Evolutionary conservation across 1,140 invertebrate genomes (phyloP).

Genomic region (Gonioctena quinquepunctata): DNA sequence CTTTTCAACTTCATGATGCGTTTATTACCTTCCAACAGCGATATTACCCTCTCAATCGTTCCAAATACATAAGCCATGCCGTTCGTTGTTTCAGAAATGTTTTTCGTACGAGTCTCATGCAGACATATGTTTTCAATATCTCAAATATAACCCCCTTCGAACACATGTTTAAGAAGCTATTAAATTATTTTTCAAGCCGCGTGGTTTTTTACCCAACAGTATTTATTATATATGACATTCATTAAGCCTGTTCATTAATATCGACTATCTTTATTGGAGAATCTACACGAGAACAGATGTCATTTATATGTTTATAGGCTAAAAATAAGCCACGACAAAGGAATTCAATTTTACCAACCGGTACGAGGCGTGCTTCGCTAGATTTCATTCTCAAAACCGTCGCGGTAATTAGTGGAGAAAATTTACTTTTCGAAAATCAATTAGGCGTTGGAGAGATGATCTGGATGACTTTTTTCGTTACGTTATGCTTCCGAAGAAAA

Average conservation of each 20-base stretch:
- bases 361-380: background rate
- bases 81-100: background rate
- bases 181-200: constrained; percentile 24
- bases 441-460: background rate
- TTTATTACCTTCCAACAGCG: background rate
- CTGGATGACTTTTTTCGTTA: background rate
- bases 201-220: constrained; percentile 15
- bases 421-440: background rate
- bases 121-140: constrained; percentile 35
- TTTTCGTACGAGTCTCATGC: background rate
- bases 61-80: background rate
- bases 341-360: constrained; percentile 12
- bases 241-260: constrained; percentile 26
- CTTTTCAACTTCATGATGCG: background rate
- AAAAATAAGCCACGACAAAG: constrained; percentile 20
- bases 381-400: constrained; percentile 16
- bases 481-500: background rate
- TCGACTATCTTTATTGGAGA: constrained; percentile 24
- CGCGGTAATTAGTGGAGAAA: background rate
- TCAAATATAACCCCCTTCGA: constrained; percentile 25
- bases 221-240: constrained; percentile 25
- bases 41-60: background rate
- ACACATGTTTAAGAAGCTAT: constrained; percentile 32
- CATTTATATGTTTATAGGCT: constrained; percentile 17
- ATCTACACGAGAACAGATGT: constrained; percentile 24